Percentiles rank a stretch among this genome's conserved stretches.
phyloP scores from a whole-genome alignment of 2,888 invertebrate species.

The Ashinkailepas kermadecensis region DNA sequence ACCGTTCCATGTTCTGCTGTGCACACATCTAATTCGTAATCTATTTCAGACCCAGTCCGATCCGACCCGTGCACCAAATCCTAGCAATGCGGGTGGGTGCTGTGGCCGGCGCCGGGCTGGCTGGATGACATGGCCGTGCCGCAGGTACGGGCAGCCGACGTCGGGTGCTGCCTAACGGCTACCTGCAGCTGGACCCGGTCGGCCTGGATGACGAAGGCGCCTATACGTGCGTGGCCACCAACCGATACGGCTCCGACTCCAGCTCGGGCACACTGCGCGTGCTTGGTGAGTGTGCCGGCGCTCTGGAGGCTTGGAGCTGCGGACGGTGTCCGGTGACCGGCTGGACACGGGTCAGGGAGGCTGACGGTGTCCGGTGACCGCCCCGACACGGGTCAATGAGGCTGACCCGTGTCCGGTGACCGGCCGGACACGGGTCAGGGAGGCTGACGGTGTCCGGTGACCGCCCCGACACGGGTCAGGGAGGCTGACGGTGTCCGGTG shows the following conservation, averaged over 20 bases:
- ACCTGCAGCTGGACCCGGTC: slow-evolving; percentile 74
- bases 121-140: background rate
- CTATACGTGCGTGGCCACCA: slow-evolving; percentile 78
- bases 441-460: background rate
- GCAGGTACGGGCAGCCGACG: slow-evolving; percentile 59
- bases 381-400: no score
- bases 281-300: slow-evolving; percentile 51
- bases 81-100: background rate
- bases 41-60: no score
- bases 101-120: background rate
- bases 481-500: no score
- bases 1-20: no score
- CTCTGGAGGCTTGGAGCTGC: no score
- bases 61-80: no score
- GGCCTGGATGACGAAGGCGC: slow-evolving; percentile 78
- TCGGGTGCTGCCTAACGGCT: slow-evolving; percentile 74
- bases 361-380: background rate
- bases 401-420: no score
- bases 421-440: no score
- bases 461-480: no score
- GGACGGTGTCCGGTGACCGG: background rate
- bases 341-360: background rate
- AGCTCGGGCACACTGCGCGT: slow-evolving; percentile 75
- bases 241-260: slow-evolving; percentile 78
- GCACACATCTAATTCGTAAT: no score